Conservation (phyloP, 2,888 invertebrate species). For the Hypena proboscidalis region DNA sequence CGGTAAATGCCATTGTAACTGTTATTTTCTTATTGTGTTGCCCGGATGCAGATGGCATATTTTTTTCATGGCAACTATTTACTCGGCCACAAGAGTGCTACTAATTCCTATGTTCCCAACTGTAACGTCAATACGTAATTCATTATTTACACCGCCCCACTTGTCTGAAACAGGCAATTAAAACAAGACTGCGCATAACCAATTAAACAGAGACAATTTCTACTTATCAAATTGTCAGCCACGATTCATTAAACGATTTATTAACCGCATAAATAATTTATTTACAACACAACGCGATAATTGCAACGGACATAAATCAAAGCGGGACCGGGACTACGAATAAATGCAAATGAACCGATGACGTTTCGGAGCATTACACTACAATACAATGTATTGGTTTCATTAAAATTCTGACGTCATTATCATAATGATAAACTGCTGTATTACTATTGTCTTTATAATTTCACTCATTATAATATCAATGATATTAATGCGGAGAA, state of each 20-base stretch:
- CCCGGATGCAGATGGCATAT: too few species aligned
- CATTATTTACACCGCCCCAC: too few species aligned
- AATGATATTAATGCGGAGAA: slow-evolving; percentile 22
- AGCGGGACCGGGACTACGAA: slow-evolving; percentile 10
- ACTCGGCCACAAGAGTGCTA: too few species aligned
- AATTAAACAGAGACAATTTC: slow-evolving; percentile 9
- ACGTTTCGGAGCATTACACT: slow-evolving; percentile 10
- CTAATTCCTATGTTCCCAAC: too few species aligned
- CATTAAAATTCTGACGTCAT: slow-evolving; percentile 29
- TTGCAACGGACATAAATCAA: slow-evolving; percentile 26
- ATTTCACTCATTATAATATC: slow-evolving; percentile 27
- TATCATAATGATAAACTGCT: slow-evolving; percentile 28
- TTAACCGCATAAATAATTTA: slow-evolving; percentile 9
- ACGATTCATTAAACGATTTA: slow-evolving; percentile 13
- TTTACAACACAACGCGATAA: slow-evolving; percentile 12
- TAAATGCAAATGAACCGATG: slow-evolving; percentile 9
- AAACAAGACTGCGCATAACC: background rate
- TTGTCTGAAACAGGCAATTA: background rate
- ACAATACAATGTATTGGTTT: slow-evolving; percentile 21
- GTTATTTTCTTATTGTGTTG: too few species aligned
- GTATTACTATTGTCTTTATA: slow-evolving; percentile 32
- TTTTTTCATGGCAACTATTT: too few species aligned
- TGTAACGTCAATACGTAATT: too few species aligned
- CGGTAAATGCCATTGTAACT: background rate
- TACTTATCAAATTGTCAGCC: slow-evolving; percentile 10